phyloP scores from a whole-genome alignment of 2,797 vertebrate species.

The Paedocypris micromegethes region DNA sequence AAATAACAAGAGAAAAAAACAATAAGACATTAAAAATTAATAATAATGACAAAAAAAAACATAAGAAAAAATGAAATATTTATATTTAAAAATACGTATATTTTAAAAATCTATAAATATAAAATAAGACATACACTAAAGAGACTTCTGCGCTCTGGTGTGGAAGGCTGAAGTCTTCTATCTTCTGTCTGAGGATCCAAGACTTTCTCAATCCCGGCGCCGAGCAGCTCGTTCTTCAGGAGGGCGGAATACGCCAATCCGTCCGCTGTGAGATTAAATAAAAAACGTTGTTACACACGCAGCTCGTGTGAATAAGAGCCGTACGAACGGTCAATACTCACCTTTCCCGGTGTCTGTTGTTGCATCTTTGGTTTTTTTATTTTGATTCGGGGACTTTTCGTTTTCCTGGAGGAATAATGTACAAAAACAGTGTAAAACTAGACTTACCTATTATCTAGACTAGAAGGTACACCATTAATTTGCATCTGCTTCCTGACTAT shows the following conservation, averaged over 20 bases:
- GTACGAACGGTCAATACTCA: slow-evolving; percentile 50
- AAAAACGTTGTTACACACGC: neutral
- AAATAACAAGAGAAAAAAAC: too few relatives aligned
- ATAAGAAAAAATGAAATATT: too few relatives aligned
- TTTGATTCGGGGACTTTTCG: slow-evolving; percentile 96
- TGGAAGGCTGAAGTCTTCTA: slow-evolving; percentile 87
- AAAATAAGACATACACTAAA: slow-evolving; percentile 76
- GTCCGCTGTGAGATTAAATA: slow-evolving; percentile 59
- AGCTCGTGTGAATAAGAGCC: neutral
- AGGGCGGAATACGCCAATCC: slow-evolving; percentile 93
- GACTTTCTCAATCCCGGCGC: slow-evolving; percentile 95
- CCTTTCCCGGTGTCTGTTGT: slow-evolving; percentile 95
- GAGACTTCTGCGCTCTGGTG: slow-evolving; percentile 89
- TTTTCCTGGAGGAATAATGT: slow-evolving; percentile 78
- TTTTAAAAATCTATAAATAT: neutral
- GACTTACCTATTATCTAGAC: too few relatives aligned
- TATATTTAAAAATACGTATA: neutral
- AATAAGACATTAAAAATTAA: too few relatives aligned
- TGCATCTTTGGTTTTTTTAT: slow-evolving; percentile 96
- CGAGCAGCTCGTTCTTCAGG: slow-evolving; percentile 92
- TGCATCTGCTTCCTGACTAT: neutral
- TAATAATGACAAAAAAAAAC: too few relatives aligned
- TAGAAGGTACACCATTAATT: too few relatives aligned
- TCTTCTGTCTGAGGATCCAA: slow-evolving; percentile 97
- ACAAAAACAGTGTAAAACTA: neutral